Percentiles rank a stretch among this genome's conserved stretches.
Conservation (phyloP, 2,113 vertebrate species). For the Hoplias malabaricus region DNA sequence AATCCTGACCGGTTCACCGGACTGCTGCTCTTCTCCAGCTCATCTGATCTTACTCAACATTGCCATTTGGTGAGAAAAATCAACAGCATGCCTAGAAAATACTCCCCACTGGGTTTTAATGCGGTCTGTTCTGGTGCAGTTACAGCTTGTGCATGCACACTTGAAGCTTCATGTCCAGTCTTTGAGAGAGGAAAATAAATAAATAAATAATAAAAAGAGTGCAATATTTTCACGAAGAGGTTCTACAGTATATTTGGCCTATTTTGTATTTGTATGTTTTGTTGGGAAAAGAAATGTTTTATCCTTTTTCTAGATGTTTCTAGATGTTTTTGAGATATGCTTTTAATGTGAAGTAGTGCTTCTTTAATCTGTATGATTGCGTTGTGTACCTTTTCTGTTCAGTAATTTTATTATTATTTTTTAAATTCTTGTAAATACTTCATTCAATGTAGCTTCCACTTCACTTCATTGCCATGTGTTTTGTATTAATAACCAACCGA, state of each 20-base stretch:
- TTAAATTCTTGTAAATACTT: neutral
- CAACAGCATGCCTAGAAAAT: neutral
- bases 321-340: neutral
- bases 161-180: conserved; percentile 6
- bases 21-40: neutral
- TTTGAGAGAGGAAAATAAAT: too few species aligned
- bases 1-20: neutral
- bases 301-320: conserved; percentile 5
- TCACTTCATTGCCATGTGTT: conserved; percentile 5
- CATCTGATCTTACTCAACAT: neutral
- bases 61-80: neutral
- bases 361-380: conserved; percentile 6
- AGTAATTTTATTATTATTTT: too few species aligned
- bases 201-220: too few species aligned
- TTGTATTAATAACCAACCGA: conserved; percentile 12
- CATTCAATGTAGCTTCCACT: neutral
- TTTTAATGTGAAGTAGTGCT: neutral
- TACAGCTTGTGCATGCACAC: neutral
- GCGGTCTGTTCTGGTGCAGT: neutral
- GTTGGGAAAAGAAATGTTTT: conserved; percentile 26
- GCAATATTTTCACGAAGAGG: neutral
- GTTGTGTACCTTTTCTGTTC: neutral
- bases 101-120: neutral
- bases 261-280: conserved; percentile 38
- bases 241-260: conserved; percentile 10